Evolutionary conservation across 1,140 invertebrate genomes (phyloP), one percentile per base, ranked within the genome.

Genomic region (Elymnias hypermnestra): DNA sequence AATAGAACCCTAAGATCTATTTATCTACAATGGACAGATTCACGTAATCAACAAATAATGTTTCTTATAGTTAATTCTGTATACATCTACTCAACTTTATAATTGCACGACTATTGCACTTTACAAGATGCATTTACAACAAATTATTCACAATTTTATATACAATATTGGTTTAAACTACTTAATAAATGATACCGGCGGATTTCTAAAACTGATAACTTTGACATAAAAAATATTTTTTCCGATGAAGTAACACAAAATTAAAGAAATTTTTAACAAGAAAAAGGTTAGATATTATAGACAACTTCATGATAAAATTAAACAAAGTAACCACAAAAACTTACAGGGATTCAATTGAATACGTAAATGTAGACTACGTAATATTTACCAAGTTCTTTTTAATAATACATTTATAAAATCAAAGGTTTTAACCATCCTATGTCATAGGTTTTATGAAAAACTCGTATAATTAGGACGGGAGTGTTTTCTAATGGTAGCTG

Each of bases 91-190:
- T 79, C 76, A 85, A 83, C 78, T 71, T 72, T 57, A 67, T 79
- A 71, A 82, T 77, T 82, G 72, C 78, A 82, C 77, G 75, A 72
- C 82, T 82, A 83, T 78, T 82, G 77, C 77, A 83, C 82, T 85
- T 85, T 82, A 85, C 77, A 85, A 81, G 74, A 78, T 75, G 77
- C 75, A 82, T 85, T 79, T 85, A 85, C 78, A 85, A 85, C 75
- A 81, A 83, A 60, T 56, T 81, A 84, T 81, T 75, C 74, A 83
- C 76, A 81, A 41, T 69, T 63, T 57, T 78, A 81, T 81, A 61
- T 83, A 81, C 73, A 82, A 51, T 44, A 9, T 38, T 47, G 9
- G 9, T 33, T 15, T 33, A 15, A 33, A 33, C 14, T 33, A 33
- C 26, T 40, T n/a, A n/a, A 26, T 23, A 25, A 14, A 9, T 28